Conservation (phyloP, 2,113 vertebrate genomes). For the Eptatretus burgeri region DNA sequence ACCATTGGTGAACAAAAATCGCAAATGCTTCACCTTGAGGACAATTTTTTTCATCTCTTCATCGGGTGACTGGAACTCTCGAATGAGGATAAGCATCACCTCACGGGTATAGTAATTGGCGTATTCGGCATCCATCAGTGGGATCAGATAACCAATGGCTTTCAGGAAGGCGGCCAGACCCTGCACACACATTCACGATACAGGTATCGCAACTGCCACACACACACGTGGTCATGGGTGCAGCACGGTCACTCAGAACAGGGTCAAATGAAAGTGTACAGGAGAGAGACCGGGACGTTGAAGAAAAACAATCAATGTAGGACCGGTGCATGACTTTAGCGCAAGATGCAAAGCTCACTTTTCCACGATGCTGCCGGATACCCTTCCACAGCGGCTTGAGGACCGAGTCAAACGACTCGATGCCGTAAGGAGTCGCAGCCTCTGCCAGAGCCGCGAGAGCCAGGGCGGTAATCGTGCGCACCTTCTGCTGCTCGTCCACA, state of each 20-base stretch:
- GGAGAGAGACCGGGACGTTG: not conserved
- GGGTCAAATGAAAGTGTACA: too few relatives aligned
- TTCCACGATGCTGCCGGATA: conserved; percentile 91
- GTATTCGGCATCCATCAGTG: conserved; percentile 90
- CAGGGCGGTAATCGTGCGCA: conserved; percentile 84
- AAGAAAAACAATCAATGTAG: not conserved
- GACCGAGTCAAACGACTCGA: conserved; percentile 92
- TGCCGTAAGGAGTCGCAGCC: conserved; percentile 86
- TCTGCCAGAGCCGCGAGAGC: conserved; percentile 88
- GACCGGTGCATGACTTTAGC: not conserved
- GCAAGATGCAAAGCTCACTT: conserved; percentile 20
- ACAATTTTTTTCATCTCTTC: conserved; percentile 99
- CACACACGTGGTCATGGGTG: too few relatives aligned
- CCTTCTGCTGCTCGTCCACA: conserved; percentile 96
- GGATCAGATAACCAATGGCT: conserved; percentile 90
- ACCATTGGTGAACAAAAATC: too few relatives aligned
- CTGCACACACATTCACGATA: conserved; percentile 15
- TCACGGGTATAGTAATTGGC: conserved; percentile 97
- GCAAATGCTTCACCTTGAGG: conserved; percentile 32
- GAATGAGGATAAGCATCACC: conserved; percentile 94
- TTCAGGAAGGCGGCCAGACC: conserved; percentile 92
- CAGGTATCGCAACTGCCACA: too few relatives aligned
- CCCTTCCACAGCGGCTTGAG: conserved; percentile 95
- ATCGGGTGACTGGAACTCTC: conserved; percentile 95
- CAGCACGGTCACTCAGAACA: too few relatives aligned